Percentiles rank a stretch among this genome's conserved stretches.
These are phyloP conservation scores for Rutpela maculata DNA, from an alignment of 2,888 invertebrate genomes.

Conservation along the genomic window DNA sequence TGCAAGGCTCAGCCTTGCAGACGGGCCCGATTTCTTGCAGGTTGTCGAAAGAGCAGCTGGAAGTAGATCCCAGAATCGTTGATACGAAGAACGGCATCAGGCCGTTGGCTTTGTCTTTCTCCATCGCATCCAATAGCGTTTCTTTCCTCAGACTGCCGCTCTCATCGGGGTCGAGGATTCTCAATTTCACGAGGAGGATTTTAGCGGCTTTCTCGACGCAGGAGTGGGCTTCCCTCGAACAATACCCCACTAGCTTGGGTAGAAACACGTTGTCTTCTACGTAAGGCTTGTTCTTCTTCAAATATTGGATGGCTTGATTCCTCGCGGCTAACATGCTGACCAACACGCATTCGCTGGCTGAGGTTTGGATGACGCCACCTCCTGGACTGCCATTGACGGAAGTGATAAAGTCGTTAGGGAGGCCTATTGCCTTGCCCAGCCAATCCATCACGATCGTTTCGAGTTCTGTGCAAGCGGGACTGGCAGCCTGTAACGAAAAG, in stretches of 20 bases:
- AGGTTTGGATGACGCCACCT: slow-evolving; percentile 89
- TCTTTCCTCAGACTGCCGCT: slow-evolving; percentile 81
- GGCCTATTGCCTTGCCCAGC: slow-evolving; percentile 85
- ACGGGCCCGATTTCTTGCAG: slow-evolving; percentile 86
- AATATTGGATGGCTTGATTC: slow-evolving; percentile 80
- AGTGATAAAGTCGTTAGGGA: slow-evolving; percentile 82
- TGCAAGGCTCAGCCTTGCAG: slow-evolving; percentile 77
- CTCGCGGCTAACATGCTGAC: slow-evolving; percentile 87
- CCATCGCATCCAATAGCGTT: slow-evolving; percentile 79
- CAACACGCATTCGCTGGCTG: slow-evolving; percentile 89
- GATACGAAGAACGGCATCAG: slow-evolving; percentile 90
- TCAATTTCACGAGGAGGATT: slow-evolving; percentile 84
- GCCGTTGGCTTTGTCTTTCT: slow-evolving; percentile 84
- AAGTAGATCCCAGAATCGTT: slow-evolving; percentile 89
- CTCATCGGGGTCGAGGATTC: slow-evolving; percentile 84
- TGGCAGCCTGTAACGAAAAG: slow-evolving; percentile 86
- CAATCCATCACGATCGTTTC: slow-evolving; percentile 90
- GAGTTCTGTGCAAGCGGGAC: slow-evolving; percentile 96
- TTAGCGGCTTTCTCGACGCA: slow-evolving; percentile 88
- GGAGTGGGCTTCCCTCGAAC: slow-evolving; percentile 84
- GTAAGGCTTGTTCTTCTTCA: slow-evolving; percentile 77
- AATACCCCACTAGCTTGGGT: slow-evolving; percentile 86
- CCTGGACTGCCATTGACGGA: slow-evolving; percentile 78
- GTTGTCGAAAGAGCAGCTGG: slow-evolving; percentile 89
- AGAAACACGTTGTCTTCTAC: slow-evolving; percentile 82